Evolutionary conservation across 1,140 invertebrate genomes (phyloP).

Genomic region (Hypothenemus hampei): DNA sequence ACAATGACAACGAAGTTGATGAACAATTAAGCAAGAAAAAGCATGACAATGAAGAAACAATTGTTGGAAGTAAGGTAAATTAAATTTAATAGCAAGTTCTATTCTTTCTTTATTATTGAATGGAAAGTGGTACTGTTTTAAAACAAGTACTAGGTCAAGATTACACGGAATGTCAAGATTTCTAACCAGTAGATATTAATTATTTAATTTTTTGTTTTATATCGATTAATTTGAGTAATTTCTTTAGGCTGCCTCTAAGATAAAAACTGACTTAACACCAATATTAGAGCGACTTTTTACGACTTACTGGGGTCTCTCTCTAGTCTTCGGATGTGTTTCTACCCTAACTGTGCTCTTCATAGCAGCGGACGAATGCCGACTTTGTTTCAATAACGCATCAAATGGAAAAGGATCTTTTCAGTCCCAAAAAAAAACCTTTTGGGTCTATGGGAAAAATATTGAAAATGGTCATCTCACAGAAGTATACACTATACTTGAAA

Average conservation of each 20-base stretch:
- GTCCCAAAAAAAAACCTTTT: conserved; percentile 40
- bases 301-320: conserved; percentile 18
- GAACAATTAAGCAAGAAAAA: conserved; percentile 1
- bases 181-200: no score
- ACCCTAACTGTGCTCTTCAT: conserved; percentile 33
- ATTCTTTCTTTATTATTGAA: no score
- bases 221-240: background rate
- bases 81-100: no score
- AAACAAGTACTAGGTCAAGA: conserved; percentile 8
- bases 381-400: conserved; percentile 26
- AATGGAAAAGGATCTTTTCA: background rate
- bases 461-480: conserved; percentile 70
- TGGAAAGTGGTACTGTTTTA: no score
- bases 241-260: background rate
- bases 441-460: conserved; percentile 52
- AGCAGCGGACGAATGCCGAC: conserved; percentile 35
- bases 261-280: background rate
- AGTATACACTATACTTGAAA: conserved; percentile 67
- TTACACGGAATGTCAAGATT: background rate
- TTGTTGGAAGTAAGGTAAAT: no score
- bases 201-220: no score
- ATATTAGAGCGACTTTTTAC: conserved; percentile 4
- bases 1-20: conserved; percentile 2
- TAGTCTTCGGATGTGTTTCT: conserved; percentile 29
- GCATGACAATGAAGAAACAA: background rate